A percentile compares a stretch with the other conserved stretches of the same genome.
Conservation (phyloP, 2,888 invertebrate genomes). For the Leucophora obtusa region DNA sequence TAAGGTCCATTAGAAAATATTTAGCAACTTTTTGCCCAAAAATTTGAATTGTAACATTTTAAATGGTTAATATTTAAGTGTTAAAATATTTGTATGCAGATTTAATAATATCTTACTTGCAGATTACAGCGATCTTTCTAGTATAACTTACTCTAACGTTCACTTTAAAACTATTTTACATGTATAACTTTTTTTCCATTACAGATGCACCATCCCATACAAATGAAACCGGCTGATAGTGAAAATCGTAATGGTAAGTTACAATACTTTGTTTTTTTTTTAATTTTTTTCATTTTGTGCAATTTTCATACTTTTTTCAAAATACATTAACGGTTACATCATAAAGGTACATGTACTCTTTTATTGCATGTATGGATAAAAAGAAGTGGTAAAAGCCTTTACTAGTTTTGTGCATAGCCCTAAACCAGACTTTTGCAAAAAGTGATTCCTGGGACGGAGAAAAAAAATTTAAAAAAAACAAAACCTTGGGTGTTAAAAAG, state of each 20-base stretch:
- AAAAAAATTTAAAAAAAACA: neutral
- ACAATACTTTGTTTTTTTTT: neutral
- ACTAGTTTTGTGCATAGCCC: conserved; percentile 13
- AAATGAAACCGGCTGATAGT: conserved; percentile 99
- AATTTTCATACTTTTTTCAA: neutral
- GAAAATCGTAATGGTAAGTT: conserved; percentile 98
- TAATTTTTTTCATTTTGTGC: neutral
- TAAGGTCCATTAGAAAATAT: too few relatives aligned
- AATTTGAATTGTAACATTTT: too few relatives aligned
- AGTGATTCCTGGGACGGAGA: neutral
- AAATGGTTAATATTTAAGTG: too few relatives aligned
- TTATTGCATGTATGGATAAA: neutral
- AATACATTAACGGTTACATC: conserved; percentile 17
- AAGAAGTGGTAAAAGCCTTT: conserved; percentile 44
- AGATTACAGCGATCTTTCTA: too few relatives aligned
- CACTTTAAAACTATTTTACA: too few relatives aligned
- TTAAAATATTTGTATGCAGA: too few relatives aligned
- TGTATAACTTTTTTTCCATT: conserved; percentile 77
- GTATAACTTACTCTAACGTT: too few relatives aligned
- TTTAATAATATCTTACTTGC: too few relatives aligned
- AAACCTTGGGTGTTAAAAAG: too few relatives aligned
- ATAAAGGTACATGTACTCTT: conserved; percentile 6
- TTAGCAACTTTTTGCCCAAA: too few relatives aligned
- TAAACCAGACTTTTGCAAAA: neutral
- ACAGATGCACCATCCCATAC: conserved; percentile 99